A percentile compares a stretch with the other conserved stretches of the same genome.
phyloP scores from a whole-genome alignment of 1,140 invertebrate genomes.

The Drosophila mayri region DNA sequence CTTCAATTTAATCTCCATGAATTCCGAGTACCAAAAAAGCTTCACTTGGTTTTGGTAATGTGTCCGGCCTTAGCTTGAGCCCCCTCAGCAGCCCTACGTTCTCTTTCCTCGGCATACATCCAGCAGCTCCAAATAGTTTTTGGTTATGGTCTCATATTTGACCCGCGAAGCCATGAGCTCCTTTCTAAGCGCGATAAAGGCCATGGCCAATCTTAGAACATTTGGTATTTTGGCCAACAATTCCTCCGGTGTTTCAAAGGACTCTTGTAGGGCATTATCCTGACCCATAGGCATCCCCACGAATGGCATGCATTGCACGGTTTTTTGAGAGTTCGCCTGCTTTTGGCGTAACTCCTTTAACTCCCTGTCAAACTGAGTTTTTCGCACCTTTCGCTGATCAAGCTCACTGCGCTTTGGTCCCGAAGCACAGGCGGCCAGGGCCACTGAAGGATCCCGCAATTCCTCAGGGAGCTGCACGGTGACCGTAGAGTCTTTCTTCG shows the following conservation, averaged over 20 bases:
- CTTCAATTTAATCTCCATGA: too few relatives aligned
- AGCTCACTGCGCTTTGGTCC: slow-evolving; percentile 27
- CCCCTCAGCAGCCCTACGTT: background rate
- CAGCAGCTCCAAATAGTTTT: slow-evolving; percentile 19
- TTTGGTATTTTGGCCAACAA: slow-evolving; percentile 11
- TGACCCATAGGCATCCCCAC: rapidly evolving
- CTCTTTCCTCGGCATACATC: background rate
- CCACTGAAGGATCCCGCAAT: background rate
- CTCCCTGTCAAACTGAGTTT: slow-evolving; percentile 12
- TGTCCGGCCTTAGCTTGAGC: too few relatives aligned
- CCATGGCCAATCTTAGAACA: slow-evolving; percentile 19
- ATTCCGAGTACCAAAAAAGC: too few relatives aligned
- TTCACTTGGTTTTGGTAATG: too few relatives aligned
- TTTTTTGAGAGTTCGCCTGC: background rate
- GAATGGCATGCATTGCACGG: background rate
- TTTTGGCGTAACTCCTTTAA: slow-evolving; percentile 12
- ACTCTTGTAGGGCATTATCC: background rate
- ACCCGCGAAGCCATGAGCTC: slow-evolving; percentile 12
- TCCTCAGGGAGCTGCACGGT: background rate
- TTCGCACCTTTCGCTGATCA: slow-evolving; percentile 33
- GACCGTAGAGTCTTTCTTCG: background rate
- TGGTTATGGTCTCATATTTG: background rate
- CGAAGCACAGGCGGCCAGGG: background rate
- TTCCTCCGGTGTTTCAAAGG: slow-evolving; percentile 15
- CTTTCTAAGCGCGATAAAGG: slow-evolving; percentile 1